Evolutionary conservation across 2,888 invertebrate species (phyloP).

Genomic region (Leuctra nigra): DNA sequence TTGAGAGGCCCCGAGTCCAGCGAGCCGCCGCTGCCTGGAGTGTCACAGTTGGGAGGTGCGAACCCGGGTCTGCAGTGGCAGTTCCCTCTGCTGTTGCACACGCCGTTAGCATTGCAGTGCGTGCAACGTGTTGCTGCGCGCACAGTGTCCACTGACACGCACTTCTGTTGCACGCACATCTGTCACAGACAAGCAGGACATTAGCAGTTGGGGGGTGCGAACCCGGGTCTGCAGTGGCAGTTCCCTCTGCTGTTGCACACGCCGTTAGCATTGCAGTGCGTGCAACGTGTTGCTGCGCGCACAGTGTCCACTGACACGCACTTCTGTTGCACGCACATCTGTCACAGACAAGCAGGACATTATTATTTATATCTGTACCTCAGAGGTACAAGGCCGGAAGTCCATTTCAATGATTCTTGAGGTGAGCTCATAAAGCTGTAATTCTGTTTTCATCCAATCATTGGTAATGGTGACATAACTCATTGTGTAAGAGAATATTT

Average conservation of each 20-base stretch:
- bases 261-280: constrained; percentile 75
- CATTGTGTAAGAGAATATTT: too few relatives aligned
- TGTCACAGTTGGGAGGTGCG: constrained; percentile 77
- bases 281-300: constrained; percentile 51
- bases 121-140: constrained; percentile 58
- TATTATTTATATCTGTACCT: too few relatives aligned
- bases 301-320: constrained; percentile 39
- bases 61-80: constrained; percentile 93
- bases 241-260: constrained; percentile 85
- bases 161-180: constrained; percentile 90
- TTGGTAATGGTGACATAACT: too few relatives aligned
- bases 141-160: constrained; percentile 64
- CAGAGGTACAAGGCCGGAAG: too few relatives aligned
- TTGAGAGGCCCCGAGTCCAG: constrained; percentile 84
- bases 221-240: constrained; percentile 93
- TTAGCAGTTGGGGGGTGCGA: neutral
- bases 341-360: too few relatives aligned
- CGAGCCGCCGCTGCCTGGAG: constrained; percentile 86
- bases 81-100: constrained; percentile 84
- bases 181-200: constrained; percentile 38
- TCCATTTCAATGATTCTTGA: too few relatives aligned
- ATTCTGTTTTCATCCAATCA: too few relatives aligned
- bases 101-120: constrained; percentile 76
- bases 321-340: constrained; percentile 42
- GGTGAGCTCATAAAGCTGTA: too few relatives aligned